A percentile compares a stretch with the other conserved stretches of the same genome.
Evolutionary conservation across 1,140 invertebrate genomes (phyloP).

Genomic region (Tetramorium parvispinum): DNA sequence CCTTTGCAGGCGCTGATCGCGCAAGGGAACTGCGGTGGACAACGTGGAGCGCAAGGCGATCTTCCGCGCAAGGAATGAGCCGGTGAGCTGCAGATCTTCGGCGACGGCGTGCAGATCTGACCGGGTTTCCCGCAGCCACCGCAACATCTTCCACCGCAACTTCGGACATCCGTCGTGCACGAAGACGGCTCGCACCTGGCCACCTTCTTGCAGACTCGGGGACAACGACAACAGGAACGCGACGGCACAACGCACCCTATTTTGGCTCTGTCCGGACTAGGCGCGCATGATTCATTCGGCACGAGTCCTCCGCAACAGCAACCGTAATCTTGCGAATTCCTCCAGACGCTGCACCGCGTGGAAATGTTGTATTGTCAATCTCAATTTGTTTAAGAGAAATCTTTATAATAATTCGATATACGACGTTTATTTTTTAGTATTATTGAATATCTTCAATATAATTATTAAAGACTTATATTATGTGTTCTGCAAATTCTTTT

Average conservation of each 20-base stretch:
- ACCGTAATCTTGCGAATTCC: slow-evolving; percentile 17
- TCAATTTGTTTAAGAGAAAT: neutral
- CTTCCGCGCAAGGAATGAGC: slow-evolving; percentile 60
- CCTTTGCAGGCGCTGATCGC: slow-evolving; percentile 38
- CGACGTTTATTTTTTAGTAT: neutral
- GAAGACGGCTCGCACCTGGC: slow-evolving; percentile 62
- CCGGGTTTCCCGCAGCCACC: slow-evolving; percentile 75
- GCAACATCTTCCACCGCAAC: slow-evolving; percentile 76
- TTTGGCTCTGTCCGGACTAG: neutral
- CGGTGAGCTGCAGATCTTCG: slow-evolving; percentile 68
- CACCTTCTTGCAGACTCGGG: slow-evolving; percentile 66
- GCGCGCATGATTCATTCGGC: slow-evolving; percentile 41
- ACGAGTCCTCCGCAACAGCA: slow-evolving; percentile 4
- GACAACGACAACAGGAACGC: slow-evolving; percentile 71
- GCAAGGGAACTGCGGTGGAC: slow-evolving; percentile 65
- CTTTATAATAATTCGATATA: neutral
- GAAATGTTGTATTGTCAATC: neutral
- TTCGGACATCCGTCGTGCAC: slow-evolving; percentile 62
- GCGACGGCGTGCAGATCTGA: slow-evolving; percentile 71
- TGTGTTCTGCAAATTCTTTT: neutral
- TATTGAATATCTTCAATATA: neutral
- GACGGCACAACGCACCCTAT: slow-evolving; percentile 31
- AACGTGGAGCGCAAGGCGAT: slow-evolving; percentile 70
- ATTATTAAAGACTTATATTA: neutral
- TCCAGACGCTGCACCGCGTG: slow-evolving; percentile 17